Percentiles rank a stretch among this genome's conserved stretches.
Conservation (phyloP, 30 jellyfish, hydroid and myxozoan genomes). For the Morbakka virulenta region DNA sequence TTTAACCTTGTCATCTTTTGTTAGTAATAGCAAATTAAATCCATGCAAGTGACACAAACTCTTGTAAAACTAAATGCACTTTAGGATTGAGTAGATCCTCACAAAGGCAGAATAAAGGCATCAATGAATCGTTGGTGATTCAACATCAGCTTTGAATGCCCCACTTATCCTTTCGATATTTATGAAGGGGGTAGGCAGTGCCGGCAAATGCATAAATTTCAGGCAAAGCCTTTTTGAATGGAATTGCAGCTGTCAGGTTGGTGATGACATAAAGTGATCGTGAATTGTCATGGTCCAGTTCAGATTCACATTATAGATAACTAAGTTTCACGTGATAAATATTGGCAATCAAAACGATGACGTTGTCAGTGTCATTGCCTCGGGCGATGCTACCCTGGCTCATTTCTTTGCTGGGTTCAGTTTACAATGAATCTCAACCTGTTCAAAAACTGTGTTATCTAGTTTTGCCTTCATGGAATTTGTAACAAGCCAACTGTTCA, state of each 20-base stretch:
- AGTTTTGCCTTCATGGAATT: conserved; percentile 42
- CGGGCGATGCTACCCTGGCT: background rate
- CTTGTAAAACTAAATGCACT: background rate
- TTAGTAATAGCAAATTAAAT: conserved; percentile 1
- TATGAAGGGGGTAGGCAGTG: conserved; percentile 2
- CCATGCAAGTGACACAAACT: conserved; percentile 22
- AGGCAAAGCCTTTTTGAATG: conserved; percentile 13
- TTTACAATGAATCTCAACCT: background rate
- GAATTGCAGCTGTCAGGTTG: background rate
- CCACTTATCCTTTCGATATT: conserved; percentile 1
- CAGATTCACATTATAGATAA: conserved; percentile 18
- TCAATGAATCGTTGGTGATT: conserved; percentile 3
- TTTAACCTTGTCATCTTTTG: too few species aligned
- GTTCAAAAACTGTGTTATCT: background rate
- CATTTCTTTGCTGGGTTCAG: conserved; percentile 11
- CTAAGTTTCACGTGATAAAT: conserved; percentile 6
- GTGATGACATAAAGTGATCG: conserved; percentile 15
- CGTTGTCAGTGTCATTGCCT: too few species aligned
- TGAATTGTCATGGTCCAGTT: conserved; percentile 19
- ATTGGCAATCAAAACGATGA: background rate
- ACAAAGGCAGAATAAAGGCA: background rate
- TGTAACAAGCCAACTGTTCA: conserved; percentile 30
- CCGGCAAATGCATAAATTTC: conserved; percentile 5
- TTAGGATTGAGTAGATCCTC: conserved; percentile 3
- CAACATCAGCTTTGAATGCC: conserved; percentile 18